Base-by-base conservation (phyloP, 2,113 vertebrate genomes). In the Steatornis caripensis region DNA sequence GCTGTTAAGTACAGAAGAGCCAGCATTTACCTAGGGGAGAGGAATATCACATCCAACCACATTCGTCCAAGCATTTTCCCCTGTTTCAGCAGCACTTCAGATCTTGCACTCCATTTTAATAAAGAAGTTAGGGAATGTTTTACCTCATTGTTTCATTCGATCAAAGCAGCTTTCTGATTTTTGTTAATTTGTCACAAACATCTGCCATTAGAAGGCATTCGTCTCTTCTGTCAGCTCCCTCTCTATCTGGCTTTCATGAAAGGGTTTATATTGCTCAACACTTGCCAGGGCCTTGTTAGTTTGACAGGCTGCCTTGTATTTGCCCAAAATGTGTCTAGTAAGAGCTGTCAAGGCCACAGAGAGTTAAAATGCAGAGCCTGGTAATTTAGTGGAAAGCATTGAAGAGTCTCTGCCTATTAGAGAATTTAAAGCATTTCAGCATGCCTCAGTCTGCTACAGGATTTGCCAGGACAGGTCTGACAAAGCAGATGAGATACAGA, bases 371-470 rank as follows among this genome's bases (percentile, higher is more conserved):
- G 9, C 54, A 27, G 15, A 62, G 43, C 14, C 32, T 70, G 18
- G 10, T 77, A 49, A 69, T 27, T 83, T 83, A 77, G 21, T 30
- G 32, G 45, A 65, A 82, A 62, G 15, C 41, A 74, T 0, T 66
- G 29, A 84, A 66, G 41, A 43, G 29, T 11, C 24, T 77, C 29
- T 74, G 29, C 41, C 37, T 65, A 8, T 77, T 45, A 77, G 21
- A 74, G 34, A 49, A 26, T 20, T 62, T 60, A 21, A 21, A 6
- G 10, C 51, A 41, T 71, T 89, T 75, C 64, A 19, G 12, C 41
- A 45, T 0, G 0, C 60, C 27, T 77, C 5, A 5, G 29, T 55
- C 18, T 75, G 16, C 21, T 43, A 11, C 29, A 81, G 68, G 36
- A 81, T 84, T 92, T 0, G 0, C 13, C 55, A 48, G 43, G 51